These are phyloP conservation scores for Thomomys bottae DNA, from an alignment of 2,113 vertebrate species.

Conservation along the genomic window DNA sequence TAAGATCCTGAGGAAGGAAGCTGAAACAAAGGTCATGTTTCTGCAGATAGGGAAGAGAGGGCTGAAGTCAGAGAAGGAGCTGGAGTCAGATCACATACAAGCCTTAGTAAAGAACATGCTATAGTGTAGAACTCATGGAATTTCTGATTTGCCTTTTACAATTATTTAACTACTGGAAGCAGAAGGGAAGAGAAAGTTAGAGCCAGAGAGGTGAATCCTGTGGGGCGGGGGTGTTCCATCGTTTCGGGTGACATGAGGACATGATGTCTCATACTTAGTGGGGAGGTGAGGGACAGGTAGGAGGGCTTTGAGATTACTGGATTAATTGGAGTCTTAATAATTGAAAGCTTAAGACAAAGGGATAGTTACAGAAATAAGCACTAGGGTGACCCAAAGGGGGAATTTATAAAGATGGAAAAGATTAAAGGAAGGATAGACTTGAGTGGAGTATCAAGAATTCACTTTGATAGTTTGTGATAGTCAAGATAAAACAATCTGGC, in stretches of 20 bases:
- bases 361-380: conserved; percentile 11
- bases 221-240: background rate
- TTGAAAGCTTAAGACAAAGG: background rate
- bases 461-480: background rate
- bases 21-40: background rate
- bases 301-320: background rate
- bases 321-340: background rate
- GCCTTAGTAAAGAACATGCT: background rate
- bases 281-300: too few species aligned
- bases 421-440: conserved; percentile 47
- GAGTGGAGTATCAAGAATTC: background rate
- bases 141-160: conserved; percentile 2
- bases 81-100: background rate
- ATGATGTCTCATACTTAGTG: background rate
- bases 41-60: background rate
- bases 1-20: background rate
- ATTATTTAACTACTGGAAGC: background rate
- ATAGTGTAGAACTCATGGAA: background rate
- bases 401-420: background rate
- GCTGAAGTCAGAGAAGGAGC: background rate
- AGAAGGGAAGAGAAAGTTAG: background rate
- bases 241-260: background rate
- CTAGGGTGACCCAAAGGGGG: background rate
- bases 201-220: background rate
- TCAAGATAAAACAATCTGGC: conserved; percentile 26